phyloP scores from a whole-genome alignment of 2,113 vertebrate genomes.

The Erinaceus europaeus region DNA sequence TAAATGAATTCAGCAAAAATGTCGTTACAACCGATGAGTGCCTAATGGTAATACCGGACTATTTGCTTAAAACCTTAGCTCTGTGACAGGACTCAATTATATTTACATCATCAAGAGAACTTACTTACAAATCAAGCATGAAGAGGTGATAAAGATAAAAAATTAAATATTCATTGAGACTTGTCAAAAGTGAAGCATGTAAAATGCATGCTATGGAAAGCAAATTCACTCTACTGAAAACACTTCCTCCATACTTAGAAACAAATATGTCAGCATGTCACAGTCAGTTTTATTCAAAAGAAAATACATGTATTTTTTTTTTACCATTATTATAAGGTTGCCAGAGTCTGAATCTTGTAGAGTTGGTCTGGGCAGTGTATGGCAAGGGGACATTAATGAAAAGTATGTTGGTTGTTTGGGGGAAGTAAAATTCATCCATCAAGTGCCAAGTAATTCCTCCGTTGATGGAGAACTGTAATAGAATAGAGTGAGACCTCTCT shows the following conservation, averaged over 20 bases:
- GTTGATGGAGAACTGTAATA: constrained; percentile 95
- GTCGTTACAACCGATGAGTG: background rate
- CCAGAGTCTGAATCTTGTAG: constrained; percentile 95
- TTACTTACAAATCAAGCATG: background rate
- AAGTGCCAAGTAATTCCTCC: constrained; percentile 96
- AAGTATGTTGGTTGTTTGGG: constrained; percentile 92
- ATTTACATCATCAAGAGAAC: constrained; percentile 9
- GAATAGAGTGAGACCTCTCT: constrained; percentile 95
- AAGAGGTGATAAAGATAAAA: background rate
- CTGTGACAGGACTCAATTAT: background rate
- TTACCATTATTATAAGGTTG: constrained; percentile 97
- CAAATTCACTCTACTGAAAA: constrained; percentile 18
- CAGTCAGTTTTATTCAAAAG: background rate
- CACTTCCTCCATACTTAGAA: constrained; percentile 21
- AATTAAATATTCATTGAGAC: background rate
- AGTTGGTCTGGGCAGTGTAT: constrained; percentile 90
- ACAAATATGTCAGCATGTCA: constrained; percentile 22
- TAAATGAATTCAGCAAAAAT: constrained; percentile 11
- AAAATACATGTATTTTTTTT: constrained; percentile 44
- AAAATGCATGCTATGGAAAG: background rate
- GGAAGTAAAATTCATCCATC: constrained; percentile 97
- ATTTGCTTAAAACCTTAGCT: background rate
- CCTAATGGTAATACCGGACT: background rate
- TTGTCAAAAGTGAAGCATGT: background rate
- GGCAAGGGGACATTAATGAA: constrained; percentile 95